Evolutionary conservation across 2,888 invertebrate genomes (phyloP).

Genomic region (Stenodema calcarata): DNA sequence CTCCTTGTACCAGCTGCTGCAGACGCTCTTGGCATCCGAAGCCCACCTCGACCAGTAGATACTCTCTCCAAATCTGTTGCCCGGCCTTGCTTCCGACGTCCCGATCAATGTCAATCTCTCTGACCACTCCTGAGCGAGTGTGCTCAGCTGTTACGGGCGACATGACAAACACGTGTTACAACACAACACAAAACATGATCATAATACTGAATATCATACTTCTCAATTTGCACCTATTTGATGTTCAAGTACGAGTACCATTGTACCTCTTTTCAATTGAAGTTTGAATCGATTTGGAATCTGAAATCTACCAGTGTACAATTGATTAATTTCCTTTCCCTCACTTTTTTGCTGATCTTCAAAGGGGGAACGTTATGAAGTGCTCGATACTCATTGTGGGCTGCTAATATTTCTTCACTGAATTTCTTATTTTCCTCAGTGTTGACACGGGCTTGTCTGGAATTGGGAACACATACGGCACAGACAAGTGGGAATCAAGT

Average conservation of each 20-base stretch:
- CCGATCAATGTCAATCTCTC: constrained; percentile 69
- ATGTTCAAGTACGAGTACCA: no score
- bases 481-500: no score
- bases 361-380: neutral
- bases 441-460: neutral
- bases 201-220: no score
- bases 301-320: no score
- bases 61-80: constrained; percentile 70
- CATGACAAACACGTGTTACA: no score
- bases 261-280: no score
- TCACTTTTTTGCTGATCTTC: neutral
- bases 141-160: constrained; percentile 66
- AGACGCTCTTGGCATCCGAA: constrained; percentile 73
- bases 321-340: no score
- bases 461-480: no score
- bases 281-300: no score
- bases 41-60: constrained; percentile 74
- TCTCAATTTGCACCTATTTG: no score
- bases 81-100: constrained; percentile 70
- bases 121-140: constrained; percentile 75
- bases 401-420: neutral
- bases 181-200: neutral
- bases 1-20: constrained; percentile 80
- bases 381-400: neutral
- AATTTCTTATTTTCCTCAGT: neutral